Base-by-base conservation (phyloP, 2,888 invertebrate genomes). In the Punctoribates punctum region DNA sequence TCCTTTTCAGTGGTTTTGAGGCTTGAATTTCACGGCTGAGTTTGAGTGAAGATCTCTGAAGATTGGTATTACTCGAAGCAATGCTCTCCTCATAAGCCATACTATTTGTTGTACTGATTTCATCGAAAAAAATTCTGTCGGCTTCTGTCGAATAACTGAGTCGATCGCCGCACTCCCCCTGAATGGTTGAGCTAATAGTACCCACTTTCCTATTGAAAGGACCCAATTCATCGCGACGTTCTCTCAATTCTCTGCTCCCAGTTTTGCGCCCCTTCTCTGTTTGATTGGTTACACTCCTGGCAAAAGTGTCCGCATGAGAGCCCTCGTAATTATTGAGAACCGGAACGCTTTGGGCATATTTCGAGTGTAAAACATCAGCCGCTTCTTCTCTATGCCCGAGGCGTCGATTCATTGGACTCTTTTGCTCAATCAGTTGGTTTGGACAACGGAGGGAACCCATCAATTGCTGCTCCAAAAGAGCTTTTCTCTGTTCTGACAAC, bases 401-500 rank as follows among this genome's bases (percentile, higher is more conserved):
- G 20, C 70, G 70, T 42, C 51, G 29, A 54, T 57, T 76, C 11
- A 60, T 54, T 20, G 76, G 48, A n/a, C 23, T 60, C 13, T 73
- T 72, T 46, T 62, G 73, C 54, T 73, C 77, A 76, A 75, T 77
- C 23, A 67, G 48, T 25, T 67, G 42, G 46, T 65, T 74, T 46
- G 15, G 27, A 54, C 25, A 51, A 17, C 73, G 23, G 57, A 77
- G 34, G 15, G 78, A 77, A 23, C 81, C 81, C 20, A 79, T 78
- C 73, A 94, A 83, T 84, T 94, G 94, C 80, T 93, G 90, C 82
- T 94, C 93, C 48, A 95, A 84, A 87, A 94, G 89, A 81, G 91
- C 85, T 82, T 91, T 92, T 75, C 94, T 87, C 11, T 93, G 92
- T 79, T 93, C 93, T 83, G 94, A 93, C 57, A 95, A 84, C 82